Evolutionary conservation across 1,140 invertebrate genomes (phyloP).

Genomic region (Drosophila pruinosa): DNA sequence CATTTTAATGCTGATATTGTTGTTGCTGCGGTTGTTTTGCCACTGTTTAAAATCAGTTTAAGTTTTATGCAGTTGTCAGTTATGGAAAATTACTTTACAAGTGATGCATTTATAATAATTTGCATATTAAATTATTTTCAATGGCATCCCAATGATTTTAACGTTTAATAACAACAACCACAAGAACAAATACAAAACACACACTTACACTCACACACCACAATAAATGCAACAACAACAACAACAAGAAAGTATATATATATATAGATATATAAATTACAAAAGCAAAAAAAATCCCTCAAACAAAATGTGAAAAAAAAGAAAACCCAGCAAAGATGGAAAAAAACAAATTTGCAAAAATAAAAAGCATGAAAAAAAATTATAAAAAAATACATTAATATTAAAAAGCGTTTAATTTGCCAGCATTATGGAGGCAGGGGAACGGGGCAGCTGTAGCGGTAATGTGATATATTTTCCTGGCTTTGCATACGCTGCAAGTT

Average conservation of each 20-base stretch:
- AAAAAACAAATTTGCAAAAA: slow-evolving; percentile 54
- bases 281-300: slow-evolving; percentile 42
- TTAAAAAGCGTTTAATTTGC: slow-evolving; percentile 78
- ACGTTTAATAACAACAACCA: slow-evolving; percentile 30
- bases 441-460: slow-evolving; percentile 16
- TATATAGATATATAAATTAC: slow-evolving; percentile 44
- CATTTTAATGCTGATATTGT: slow-evolving; percentile 50
- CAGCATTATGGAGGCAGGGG: slow-evolving; percentile 47
- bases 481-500: slow-evolving; percentile 60
- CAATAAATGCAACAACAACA: slow-evolving; percentile 24
- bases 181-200: slow-evolving; percentile 14
- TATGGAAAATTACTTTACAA: slow-evolving; percentile 72
- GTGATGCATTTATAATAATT: slow-evolving; percentile 76
- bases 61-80: slow-evolving; percentile 65
- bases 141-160: slow-evolving; percentile 69
- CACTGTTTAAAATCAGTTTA: slow-evolving; percentile 70
- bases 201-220: slow-evolving; percentile 14
- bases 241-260: slow-evolving; percentile 29
- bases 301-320: slow-evolving; percentile 54
- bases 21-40: slow-evolving; percentile 50
- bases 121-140: slow-evolving; percentile 79
- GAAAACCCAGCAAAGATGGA: slow-evolving; percentile 43
- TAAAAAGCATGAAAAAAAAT: slow-evolving; percentile 49
- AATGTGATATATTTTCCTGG: slow-evolving; percentile 57
- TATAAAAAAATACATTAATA: slow-evolving; percentile 72